These are phyloP conservation scores for Albula goreensis DNA, from an alignment of 2,113 vertebrate species.

Conservation along the genomic window DNA sequence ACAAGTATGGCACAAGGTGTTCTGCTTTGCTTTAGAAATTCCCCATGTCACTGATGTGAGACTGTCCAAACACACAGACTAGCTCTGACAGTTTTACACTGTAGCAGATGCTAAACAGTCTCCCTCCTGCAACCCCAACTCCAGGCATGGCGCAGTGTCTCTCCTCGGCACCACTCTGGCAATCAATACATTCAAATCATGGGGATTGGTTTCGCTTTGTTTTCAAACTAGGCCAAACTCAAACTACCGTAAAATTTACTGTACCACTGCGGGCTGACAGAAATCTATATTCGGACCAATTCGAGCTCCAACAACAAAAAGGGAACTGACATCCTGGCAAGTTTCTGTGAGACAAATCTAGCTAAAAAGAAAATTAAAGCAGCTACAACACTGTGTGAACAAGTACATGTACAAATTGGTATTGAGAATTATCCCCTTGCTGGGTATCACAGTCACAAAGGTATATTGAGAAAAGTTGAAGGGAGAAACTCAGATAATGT, in stretches of 20 bases:
- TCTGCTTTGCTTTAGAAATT: slow-evolving; percentile 44
- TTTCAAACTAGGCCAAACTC: slow-evolving; percentile 59
- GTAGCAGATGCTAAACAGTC: slow-evolving; percentile 41
- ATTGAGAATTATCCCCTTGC: background rate
- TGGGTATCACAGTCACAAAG: background rate
- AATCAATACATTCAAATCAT: slow-evolving; percentile 61
- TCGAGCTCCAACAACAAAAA: slow-evolving; percentile 33
- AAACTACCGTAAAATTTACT: slow-evolving; percentile 57
- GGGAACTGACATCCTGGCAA: background rate
- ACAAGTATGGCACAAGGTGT: slow-evolving; percentile 29
- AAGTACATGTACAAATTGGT: background rate
- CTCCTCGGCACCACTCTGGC: slow-evolving; percentile 50
- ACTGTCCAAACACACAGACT: slow-evolving; percentile 30
- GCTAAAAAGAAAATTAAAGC: background rate
- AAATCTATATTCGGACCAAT: slow-evolving; percentile 40
- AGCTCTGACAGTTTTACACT: slow-evolving; percentile 39
- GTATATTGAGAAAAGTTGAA: background rate
- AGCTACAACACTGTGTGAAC: background rate
- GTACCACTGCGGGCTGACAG: slow-evolving; percentile 36
- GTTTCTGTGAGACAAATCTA: background rate
- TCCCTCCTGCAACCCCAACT: slow-evolving; percentile 27
- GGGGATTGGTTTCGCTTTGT: slow-evolving; percentile 58
- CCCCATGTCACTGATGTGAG: slow-evolving; percentile 30
- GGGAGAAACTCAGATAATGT: background rate
- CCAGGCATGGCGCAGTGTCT: slow-evolving; percentile 18